Percentiles rank a stretch among this genome's conserved stretches.
Evolutionary conservation across 2,888 invertebrate genomes (phyloP).

Genomic region (Thyatira batis): DNA sequence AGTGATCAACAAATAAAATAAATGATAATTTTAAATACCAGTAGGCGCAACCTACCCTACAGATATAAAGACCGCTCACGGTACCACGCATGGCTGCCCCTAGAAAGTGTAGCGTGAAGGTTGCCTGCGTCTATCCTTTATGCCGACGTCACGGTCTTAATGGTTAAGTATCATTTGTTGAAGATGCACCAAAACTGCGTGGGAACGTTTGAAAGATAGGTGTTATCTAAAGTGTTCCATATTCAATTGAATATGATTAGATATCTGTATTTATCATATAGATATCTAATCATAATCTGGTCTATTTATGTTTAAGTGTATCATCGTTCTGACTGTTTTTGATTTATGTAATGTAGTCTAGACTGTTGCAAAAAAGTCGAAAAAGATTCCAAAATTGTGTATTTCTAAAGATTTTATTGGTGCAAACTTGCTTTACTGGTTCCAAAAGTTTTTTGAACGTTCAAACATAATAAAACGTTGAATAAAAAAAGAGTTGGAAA

Average conservation of each 20-base stretch:
- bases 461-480: too few relatives aligned
- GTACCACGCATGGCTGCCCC: slow-evolving; percentile 30
- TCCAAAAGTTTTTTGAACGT: background rate
- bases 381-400: background rate
- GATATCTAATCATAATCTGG: too few relatives aligned
- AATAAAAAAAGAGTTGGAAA: too few relatives aligned
- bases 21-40: background rate
- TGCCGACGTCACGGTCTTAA: slow-evolving; percentile 14
- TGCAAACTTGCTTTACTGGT: background rate
- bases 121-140: slow-evolving; percentile 20
- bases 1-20: too few relatives aligned
- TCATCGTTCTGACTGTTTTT: background rate
- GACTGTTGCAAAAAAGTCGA: too few relatives aligned
- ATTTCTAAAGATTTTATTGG: background rate
- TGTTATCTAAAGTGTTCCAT: background rate
- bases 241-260: background rate
- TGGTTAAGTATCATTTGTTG: background rate
- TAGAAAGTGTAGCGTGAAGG: slow-evolving; percentile 45
- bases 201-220: background rate
- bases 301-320: background rate
- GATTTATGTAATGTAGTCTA: background rate
- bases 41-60: background rate
- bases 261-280: too few relatives aligned
- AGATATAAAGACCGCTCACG: background rate
- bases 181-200: background rate